Conservation (phyloP, 2,888 invertebrate species). For the Microctonus brassicae region DNA sequence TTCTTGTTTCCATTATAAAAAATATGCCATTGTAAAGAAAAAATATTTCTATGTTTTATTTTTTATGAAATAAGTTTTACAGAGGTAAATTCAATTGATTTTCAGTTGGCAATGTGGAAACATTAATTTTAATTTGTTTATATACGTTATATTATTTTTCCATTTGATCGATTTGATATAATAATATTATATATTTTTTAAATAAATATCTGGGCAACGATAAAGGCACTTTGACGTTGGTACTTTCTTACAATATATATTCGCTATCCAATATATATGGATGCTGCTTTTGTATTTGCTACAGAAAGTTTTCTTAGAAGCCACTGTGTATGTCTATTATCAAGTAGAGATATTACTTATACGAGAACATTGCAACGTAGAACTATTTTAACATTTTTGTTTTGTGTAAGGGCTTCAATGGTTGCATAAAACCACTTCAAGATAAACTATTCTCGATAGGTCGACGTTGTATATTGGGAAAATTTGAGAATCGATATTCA, state of each 20-base stretch:
- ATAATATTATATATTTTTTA: conserved; percentile 41
- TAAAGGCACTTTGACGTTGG: conserved; percentile 39
- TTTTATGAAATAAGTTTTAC: too few relatives aligned
- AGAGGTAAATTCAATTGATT: background rate
- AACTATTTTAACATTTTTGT: conserved; percentile 17
- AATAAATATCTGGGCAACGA: conserved; percentile 47
- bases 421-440: background rate
- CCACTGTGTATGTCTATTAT: conserved; percentile 39
- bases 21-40: background rate
- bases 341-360: conserved; percentile 33
- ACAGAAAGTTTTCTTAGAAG: conserved; percentile 1
- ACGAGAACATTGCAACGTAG: conserved; percentile 7
- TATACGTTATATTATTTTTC: conserved; percentile 1
- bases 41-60: too few relatives aligned
- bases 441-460: conserved; percentile 44
- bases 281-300: background rate
- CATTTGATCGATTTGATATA: conserved; percentile 27
- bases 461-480: conserved; percentile 12
- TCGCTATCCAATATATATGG: background rate
- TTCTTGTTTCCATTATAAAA: background rate
- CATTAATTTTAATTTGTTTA: background rate
- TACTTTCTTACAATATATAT: conserved; percentile 22
- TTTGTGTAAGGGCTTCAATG: background rate
- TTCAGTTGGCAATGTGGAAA: background rate
- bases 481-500: background rate